Conservation (phyloP, 2,797 vertebrate genomes). For the Morus bassanus region DNA sequence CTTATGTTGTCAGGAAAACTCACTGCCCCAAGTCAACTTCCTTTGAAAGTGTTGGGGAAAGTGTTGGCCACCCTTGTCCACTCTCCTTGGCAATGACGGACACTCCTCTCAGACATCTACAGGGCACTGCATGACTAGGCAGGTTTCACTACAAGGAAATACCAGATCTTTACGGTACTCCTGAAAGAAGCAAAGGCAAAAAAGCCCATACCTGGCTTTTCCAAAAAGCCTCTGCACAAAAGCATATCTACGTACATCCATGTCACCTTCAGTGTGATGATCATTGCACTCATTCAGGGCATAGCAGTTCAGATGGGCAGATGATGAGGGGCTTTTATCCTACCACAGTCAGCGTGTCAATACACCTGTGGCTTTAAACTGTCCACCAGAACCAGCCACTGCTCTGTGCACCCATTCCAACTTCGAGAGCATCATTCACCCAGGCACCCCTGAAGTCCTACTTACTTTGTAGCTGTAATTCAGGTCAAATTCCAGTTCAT, state of each 20-base stretch:
- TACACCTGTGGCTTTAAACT: not conserved
- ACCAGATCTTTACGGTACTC: not conserved
- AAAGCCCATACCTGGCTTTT: not conserved
- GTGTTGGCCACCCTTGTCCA: not conserved
- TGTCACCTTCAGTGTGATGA: not conserved
- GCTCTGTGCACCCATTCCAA: not conserved
- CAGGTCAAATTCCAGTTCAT: not conserved
- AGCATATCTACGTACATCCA: accelerated
- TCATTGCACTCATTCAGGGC: not conserved
- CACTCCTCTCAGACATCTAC: not conserved
- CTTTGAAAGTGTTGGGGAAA: not conserved
- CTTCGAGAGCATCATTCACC: not conserved
- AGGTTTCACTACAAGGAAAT: not conserved
- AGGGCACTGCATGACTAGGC: not conserved
- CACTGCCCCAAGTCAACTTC: not conserved
- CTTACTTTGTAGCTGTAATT: not conserved
- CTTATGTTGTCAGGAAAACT: not conserved
- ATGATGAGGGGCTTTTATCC: not conserved
- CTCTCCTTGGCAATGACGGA: not conserved
- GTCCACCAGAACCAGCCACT: not conserved
- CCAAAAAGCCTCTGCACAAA: not conserved
- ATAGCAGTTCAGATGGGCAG: not conserved
- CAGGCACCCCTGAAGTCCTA: not conserved
- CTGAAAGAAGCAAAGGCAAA: not conserved
- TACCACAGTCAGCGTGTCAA: not conserved